Conservation (phyloP, 2,797 vertebrate genomes). For the Masticophis lateralis region DNA sequence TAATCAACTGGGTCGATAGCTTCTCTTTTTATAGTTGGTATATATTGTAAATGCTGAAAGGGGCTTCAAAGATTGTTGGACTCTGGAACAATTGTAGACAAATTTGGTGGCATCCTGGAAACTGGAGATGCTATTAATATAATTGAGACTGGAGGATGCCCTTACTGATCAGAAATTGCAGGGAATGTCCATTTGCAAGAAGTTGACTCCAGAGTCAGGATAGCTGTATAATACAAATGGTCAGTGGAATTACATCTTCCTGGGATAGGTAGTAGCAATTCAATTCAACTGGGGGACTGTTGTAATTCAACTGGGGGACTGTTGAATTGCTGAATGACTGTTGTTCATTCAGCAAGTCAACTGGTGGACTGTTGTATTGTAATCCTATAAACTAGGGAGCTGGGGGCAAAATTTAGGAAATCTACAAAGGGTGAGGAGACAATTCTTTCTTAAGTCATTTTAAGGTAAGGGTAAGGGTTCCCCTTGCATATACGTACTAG, state of each 20-base stretch:
- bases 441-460: background rate
- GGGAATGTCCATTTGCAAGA: background rate
- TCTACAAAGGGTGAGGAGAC: background rate
- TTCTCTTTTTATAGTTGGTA: background rate
- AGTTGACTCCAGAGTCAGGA: background rate
- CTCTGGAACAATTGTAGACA: background rate
- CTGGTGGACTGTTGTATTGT: background rate
- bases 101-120: background rate
- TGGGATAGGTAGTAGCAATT: background rate
- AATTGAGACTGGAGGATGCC: background rate
- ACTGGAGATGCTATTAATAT: background rate
- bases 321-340: too few species aligned
- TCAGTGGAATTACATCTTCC: background rate
- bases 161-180: background rate
- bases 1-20: constrained; percentile 52
- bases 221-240: background rate
- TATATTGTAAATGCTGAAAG: background rate
- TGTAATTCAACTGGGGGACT: too few species aligned
- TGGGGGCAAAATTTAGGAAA: background rate
- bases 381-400: background rate
- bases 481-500: too few species aligned
- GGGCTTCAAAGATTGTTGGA: background rate
- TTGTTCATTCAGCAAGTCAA: background rate
- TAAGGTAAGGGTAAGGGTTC: too few species aligned
- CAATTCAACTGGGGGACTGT: too few species aligned